Evolutionary conservation across 2,113 vertebrate species (phyloP), one percentile per base, ranked within the genome.

Genomic region (Pipa parva): DNA sequence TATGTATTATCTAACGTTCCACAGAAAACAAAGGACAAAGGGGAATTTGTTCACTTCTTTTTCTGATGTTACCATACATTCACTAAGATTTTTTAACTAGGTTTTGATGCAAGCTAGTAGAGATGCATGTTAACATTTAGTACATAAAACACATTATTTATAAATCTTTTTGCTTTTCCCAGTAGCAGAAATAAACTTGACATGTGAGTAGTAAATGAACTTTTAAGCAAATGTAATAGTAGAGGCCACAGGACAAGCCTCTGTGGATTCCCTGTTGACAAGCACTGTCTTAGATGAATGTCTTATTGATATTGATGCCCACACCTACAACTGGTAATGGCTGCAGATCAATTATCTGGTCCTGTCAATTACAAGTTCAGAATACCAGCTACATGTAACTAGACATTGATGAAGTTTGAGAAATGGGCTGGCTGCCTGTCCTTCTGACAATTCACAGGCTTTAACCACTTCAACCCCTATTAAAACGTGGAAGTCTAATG

Each of bases 361-460:
- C 39, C 17, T 42, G 39, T 27, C 17, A 63, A 22, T 25, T 7
- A 18, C 22, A 39, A 63, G 61, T 39, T 29, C 20, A 10, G 4
- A 18, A 28, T 25, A 22, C 18, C 48, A 52, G 58, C n/a, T 31
- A 21, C 1, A 39, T 18, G 46, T 24, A 46, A 63, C 48, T 21
- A 18, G 59, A 63, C 37, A 72, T 72, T 75, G 78, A 69, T 71
- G 51, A 73, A 54, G 46, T 75, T 74, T 63, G 63, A 76, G 69
- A 74, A 84, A 76, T 18, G 20, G n/a, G 52, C 75, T 74, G n/a
- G 52, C 75, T 74, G 72, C 49, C 65, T 71, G 71, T 28, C n/a
- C 64, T 68, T 1, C 0, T 73, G 68, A 76, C 57, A 75, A 64
- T 59, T 0, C 33, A 71, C 78, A 59, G 60, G 75, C 36, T 78